These are phyloP conservation scores for Theonella swinhoei DNA, from an alignment of 37 sponge, comb jelly and placozoan species.

Conservation along the genomic window DNA sequence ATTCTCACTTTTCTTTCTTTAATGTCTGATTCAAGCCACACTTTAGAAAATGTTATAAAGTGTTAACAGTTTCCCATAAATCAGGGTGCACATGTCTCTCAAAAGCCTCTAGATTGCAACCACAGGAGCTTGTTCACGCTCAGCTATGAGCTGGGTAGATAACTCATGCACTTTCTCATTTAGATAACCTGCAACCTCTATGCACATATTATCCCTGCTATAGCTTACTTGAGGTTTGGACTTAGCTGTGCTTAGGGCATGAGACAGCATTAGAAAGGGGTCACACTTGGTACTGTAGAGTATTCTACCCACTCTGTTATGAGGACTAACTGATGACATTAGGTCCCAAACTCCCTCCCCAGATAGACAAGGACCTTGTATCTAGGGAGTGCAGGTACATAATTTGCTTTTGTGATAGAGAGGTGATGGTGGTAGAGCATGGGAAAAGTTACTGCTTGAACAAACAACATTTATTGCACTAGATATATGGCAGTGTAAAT, in stretches of 20 bases:
- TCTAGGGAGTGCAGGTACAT: neutral
- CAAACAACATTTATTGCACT: neutral
- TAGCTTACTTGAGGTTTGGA: neutral
- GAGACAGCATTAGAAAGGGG: slow-evolving; percentile 3
- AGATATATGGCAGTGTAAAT: neutral
- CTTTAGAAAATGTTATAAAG: neutral
- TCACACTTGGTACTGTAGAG: neutral
- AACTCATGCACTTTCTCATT: neutral
- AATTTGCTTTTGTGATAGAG: neutral
- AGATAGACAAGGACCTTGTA: neutral
- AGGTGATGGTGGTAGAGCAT: neutral
- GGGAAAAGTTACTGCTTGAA: neutral
- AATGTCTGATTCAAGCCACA: neutral
- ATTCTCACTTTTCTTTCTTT: neutral
- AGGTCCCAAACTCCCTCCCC: neutral
- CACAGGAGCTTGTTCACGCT: neutral
- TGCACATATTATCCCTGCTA: neutral
- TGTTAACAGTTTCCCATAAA: neutral
- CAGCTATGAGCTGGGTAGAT: neutral
- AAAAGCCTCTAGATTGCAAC: neutral
- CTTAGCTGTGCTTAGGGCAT: neutral
- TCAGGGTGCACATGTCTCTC: no score
- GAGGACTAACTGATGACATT: neutral
- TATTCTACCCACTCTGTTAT: neutral
- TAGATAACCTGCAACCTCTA: neutral